Evolutionary conservation across 2,888 invertebrate genomes (phyloP).

Genomic region (Campoletis raptor): DNA sequence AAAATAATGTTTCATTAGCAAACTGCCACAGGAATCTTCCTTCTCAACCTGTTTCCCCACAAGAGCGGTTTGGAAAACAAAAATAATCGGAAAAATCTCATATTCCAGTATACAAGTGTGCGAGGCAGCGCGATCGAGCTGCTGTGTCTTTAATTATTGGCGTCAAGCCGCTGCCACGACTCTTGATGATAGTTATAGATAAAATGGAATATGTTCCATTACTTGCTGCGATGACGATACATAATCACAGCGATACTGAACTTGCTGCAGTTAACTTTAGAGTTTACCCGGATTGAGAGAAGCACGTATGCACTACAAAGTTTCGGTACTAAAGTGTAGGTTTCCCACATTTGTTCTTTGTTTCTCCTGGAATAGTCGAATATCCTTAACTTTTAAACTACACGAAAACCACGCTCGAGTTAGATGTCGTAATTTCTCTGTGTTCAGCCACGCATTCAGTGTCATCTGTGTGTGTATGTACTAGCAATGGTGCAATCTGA

Average conservation of each 20-base stretch:
- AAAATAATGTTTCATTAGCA: background rate
- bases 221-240: background rate
- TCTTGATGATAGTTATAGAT: background rate
- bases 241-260: background rate
- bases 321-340: background rate
- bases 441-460: background rate
- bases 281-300: background rate
- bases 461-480: background rate
- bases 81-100: background rate
- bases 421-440: background rate
- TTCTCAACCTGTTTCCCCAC: background rate
- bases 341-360: background rate
- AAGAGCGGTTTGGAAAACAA: background rate
- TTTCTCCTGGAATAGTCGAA: background rate
- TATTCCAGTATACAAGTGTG: background rate
- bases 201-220: background rate
- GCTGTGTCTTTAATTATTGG: background rate
- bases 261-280: background rate
- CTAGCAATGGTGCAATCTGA: background rate
- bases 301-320: background rate
- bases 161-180: background rate
- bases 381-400: background rate
- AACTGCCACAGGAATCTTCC: background rate
- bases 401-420: background rate
- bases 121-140: background rate